Evolutionary conservation across 2,888 invertebrate genomes (phyloP).

Genomic region (Subacronicta megacephala): DNA sequence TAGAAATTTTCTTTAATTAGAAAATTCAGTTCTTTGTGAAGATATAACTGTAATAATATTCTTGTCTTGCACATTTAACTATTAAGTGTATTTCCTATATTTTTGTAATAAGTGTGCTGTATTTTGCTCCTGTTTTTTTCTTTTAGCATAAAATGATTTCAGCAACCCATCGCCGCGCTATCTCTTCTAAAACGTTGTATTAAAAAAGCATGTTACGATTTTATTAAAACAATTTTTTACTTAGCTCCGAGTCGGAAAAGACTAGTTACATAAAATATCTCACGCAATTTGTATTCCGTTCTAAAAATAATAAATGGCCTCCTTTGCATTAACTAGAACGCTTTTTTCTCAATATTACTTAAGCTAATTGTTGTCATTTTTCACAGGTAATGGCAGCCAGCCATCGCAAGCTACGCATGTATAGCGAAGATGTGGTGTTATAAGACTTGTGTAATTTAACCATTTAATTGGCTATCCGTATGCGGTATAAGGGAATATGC

Average conservation of each 20-base stretch:
- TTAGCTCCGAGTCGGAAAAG: constrained; percentile 30
- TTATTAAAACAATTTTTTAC: constrained; percentile 52
- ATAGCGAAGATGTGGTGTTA: constrained; percentile 62
- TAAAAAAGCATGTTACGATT: constrained; percentile 20
- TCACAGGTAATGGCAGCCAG: constrained; percentile 79
- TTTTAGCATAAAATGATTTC: too few species aligned
- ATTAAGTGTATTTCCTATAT: too few species aligned
- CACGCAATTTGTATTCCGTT: constrained; percentile 54
- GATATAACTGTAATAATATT: too few species aligned
- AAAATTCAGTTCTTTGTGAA: too few species aligned
- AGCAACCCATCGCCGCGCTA: too few species aligned
- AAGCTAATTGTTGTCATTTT: constrained; percentile 63
- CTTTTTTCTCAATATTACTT: constrained; percentile 58
- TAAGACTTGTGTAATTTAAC: constrained; percentile 53
- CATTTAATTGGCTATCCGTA: not conserved
- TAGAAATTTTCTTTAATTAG: too few species aligned
- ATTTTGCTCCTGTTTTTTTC: not conserved
- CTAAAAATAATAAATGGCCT: constrained; percentile 61
- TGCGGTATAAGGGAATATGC: not conserved
- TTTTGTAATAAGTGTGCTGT: too few species aligned
- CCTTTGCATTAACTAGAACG: constrained; percentile 47
- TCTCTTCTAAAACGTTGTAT: not conserved
- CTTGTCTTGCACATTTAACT: too few species aligned
- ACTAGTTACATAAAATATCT: constrained; percentile 51
- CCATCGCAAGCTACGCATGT: constrained; percentile 83